These are phyloP conservation scores for Steinernema scapterisci DNA, from an alignment of 2,888 invertebrate species.

Conservation along the genomic window DNA sequence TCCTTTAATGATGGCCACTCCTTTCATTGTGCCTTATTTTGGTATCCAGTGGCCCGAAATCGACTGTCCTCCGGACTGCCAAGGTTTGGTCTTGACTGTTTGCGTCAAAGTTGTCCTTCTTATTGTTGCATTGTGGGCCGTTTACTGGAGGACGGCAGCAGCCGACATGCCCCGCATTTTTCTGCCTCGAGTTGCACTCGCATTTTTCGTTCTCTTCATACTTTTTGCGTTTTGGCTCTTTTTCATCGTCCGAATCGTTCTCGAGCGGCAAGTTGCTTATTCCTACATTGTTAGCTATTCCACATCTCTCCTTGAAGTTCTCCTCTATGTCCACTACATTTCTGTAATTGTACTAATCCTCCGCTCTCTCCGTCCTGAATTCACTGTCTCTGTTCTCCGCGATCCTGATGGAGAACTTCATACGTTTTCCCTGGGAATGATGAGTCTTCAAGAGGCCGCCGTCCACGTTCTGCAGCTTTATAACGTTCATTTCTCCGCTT, in stretches of 20 bases:
- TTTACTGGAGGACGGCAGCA: constrained; percentile 52
- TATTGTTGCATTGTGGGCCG: constrained; percentile 49
- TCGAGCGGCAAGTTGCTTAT: constrained; percentile 62
- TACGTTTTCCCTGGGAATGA: constrained; percentile 42
- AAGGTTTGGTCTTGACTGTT: constrained; percentile 57
- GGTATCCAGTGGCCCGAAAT: constrained; percentile 52
- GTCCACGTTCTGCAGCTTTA: constrained; percentile 92
- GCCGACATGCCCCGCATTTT: constrained; percentile 61
- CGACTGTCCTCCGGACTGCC: constrained; percentile 58
- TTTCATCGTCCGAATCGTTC: constrained; percentile 82
- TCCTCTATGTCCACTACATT: constrained; percentile 62
- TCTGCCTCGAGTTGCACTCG: constrained; percentile 55
- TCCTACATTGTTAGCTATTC: constrained; percentile 81
- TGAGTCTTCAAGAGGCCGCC: constrained; percentile 76
- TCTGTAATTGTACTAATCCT: constrained; percentile 89
- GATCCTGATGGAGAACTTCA: constrained; percentile 78
- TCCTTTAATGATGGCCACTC: constrained; percentile 58
- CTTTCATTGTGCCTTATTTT: constrained; percentile 48
- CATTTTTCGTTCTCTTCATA: constrained; percentile 75
- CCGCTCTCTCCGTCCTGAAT: constrained; percentile 86
- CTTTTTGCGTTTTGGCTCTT: constrained; percentile 97
- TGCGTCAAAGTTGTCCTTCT: constrained; percentile 58
- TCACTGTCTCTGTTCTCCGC: constrained; percentile 77
- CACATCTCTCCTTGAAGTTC: constrained; percentile 80
- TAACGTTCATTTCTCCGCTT: constrained; percentile 92